phyloP scores from a whole-genome alignment of 2,888 invertebrate genomes.

The Teinopalpus imperialis region DNA sequence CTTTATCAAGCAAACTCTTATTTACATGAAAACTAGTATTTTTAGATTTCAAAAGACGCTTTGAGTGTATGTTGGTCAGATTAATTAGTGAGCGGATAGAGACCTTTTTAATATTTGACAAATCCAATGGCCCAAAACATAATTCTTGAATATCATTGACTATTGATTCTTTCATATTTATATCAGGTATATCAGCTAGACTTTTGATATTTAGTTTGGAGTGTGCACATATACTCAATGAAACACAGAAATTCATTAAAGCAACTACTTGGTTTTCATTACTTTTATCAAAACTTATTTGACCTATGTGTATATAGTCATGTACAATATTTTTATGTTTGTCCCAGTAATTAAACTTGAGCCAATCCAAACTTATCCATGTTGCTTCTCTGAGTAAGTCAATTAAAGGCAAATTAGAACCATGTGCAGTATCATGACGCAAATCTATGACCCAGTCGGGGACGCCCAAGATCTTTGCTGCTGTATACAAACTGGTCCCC shows the following conservation, averaged over 20 bases:
- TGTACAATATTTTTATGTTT: slow-evolving; percentile 73
- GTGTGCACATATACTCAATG: slow-evolving; percentile 64
- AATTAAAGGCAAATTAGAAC: slow-evolving; percentile 84
- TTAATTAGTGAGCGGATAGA: slow-evolving; percentile 51
- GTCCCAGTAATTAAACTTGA: slow-evolving; percentile 85
- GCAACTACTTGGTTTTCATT: slow-evolving; percentile 50
- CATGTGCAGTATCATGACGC: slow-evolving; percentile 90
- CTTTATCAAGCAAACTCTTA: slow-evolving; percentile 54
- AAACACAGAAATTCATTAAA: slow-evolving; percentile 60
- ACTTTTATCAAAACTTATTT: slow-evolving; percentile 33
- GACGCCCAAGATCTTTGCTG: slow-evolving; percentile 84
- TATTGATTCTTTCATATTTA: slow-evolving; percentile 55
- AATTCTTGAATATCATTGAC: slow-evolving; percentile 60
- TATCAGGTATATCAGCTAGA: slow-evolving; percentile 58
- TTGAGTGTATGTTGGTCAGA: slow-evolving; percentile 47
- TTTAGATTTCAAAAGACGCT: slow-evolving; percentile 48
- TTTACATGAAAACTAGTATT: slow-evolving; percentile 42
- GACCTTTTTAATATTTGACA: slow-evolving; percentile 55
- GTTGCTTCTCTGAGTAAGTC: slow-evolving; percentile 84
- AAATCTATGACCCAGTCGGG: slow-evolving; percentile 91
- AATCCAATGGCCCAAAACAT: slow-evolving; percentile 50
- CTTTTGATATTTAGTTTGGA: slow-evolving; percentile 59
- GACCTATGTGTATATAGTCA: slow-evolving; percentile 54
- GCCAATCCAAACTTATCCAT: slow-evolving; percentile 84
- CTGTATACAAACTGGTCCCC: slow-evolving; percentile 77